Conservation (phyloP, 2,113 vertebrate species). For the Orthochromis indermauri region DNA sequence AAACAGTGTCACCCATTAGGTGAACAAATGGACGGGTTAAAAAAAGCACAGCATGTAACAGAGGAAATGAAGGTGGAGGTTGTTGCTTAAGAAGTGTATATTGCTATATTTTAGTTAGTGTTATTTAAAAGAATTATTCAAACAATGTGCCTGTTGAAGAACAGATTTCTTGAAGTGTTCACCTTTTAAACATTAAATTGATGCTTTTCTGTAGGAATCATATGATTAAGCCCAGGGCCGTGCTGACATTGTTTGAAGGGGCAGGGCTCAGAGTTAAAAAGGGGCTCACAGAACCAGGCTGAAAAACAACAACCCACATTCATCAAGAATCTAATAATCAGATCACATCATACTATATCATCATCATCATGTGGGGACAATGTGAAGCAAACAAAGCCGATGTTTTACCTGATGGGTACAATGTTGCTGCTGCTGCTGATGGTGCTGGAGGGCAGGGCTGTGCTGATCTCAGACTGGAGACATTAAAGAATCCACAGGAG, state of each 20-base stretch:
- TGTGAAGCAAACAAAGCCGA: accelerated
- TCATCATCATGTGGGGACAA: background rate
- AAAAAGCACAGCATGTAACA: background rate
- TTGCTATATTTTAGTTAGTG: background rate
- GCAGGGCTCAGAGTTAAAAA: background rate
- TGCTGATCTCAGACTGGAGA: background rate
- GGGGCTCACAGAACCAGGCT: background rate
- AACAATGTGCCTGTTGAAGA: background rate
- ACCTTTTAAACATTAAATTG: background rate
- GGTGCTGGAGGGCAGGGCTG: background rate
- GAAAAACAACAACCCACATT: background rate
- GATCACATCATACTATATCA: background rate
- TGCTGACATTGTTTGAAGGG: background rate
- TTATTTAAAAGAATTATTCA: background rate
- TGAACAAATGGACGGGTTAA: background rate
- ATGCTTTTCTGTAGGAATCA: background rate
- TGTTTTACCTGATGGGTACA: background rate
- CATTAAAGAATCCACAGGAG: background rate
- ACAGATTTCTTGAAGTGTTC: background rate
- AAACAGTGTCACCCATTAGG: background rate
- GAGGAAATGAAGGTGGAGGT: background rate
- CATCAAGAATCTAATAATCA: background rate
- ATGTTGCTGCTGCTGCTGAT: background rate
- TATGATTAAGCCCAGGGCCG: background rate
- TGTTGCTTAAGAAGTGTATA: background rate